phyloP scores from a whole-genome alignment of 2,797 vertebrate species.

The Ciconia nigra region DNA sequence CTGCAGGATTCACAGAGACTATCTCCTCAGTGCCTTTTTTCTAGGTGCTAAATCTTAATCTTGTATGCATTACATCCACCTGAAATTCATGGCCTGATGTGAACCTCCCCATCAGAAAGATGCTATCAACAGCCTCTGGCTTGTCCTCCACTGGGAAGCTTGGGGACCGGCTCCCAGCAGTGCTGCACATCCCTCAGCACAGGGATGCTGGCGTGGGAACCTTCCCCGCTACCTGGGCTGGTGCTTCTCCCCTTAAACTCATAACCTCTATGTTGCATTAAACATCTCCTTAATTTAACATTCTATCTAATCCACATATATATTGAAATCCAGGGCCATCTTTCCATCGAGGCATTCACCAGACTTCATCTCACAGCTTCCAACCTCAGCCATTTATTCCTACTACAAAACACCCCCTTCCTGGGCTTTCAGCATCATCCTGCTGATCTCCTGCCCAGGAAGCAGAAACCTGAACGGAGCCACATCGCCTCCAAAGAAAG shows the following conservation, averaged over 20 bases:
- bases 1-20: neutral
- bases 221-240: neutral
- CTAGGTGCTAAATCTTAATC: neutral
- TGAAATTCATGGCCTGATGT: neutral
- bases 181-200: neutral
- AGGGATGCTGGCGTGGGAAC: neutral
- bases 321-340: neutral
- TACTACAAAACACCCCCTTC: neutral
- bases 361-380: neutral
- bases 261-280: neutral
- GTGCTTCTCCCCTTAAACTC: neutral
- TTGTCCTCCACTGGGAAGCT: accelerated
- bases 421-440: neutral
- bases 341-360: neutral
- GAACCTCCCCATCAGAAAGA: neutral
- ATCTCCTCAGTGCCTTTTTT: neutral
- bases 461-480: neutral
- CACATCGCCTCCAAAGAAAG: neutral
- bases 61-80: neutral
- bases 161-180: neutral
- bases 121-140: neutral
- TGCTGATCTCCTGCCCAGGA: neutral
- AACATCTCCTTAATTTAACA: neutral
- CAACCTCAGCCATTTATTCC: neutral
- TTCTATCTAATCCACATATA: neutral